Percentiles rank a stretch among this genome's conserved stretches.
Evolutionary conservation across 2,113 vertebrate species (phyloP).

Genomic region (Willisornis vidua): DNA sequence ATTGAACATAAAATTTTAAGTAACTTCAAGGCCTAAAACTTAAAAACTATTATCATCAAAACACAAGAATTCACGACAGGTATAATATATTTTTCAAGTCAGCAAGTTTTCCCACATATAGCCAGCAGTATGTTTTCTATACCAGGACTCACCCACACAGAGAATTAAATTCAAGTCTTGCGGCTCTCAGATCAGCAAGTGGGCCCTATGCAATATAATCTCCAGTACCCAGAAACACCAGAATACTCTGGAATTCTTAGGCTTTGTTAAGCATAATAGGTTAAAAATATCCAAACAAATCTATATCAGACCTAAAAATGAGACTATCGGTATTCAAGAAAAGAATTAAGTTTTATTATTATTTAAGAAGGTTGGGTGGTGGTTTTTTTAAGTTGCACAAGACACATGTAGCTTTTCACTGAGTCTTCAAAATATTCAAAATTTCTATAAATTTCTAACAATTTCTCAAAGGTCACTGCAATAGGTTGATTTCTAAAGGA

Average conservation of each 20-base stretch:
- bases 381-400: not conserved
- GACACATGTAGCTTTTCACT: fast-evolving
- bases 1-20: not conserved
- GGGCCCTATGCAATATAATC: not conserved
- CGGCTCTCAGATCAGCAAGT: not conserved
- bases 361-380: not conserved
- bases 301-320: not conserved
- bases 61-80: not conserved
- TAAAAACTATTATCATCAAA: not conserved
- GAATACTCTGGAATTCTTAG: not conserved
- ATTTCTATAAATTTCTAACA: not conserved
- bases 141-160: not conserved
- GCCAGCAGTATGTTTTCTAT: not conserved
- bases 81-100: not conserved
- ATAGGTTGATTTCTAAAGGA: not conserved
- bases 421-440: not conserved
- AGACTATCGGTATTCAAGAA: not conserved
- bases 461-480: not conserved
- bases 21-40: not conserved
- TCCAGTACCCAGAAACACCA: not conserved
- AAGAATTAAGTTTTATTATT: not conserved
- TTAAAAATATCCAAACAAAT: not conserved
- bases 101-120: not conserved
- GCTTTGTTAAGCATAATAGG: not conserved
- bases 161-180: not conserved